Percentiles rank a stretch among this genome's conserved stretches.
Evolutionary conservation across 1,140 invertebrate genomes (phyloP).

Genomic region (Orius insidiosus): DNA sequence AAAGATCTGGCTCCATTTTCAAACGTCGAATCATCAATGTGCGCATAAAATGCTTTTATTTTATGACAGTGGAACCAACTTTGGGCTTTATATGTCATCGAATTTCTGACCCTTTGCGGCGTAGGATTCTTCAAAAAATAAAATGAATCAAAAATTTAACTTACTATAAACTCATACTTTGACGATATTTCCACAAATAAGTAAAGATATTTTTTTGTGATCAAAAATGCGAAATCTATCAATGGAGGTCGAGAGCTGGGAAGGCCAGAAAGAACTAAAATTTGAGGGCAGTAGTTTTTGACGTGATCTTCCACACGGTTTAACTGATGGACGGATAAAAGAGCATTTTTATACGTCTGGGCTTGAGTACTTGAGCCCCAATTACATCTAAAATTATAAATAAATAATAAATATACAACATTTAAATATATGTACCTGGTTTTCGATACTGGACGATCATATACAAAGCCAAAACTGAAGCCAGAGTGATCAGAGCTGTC

Average conservation of each 20-base stretch:
- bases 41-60: slow-evolving; percentile 78
- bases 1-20: slow-evolving; percentile 53
- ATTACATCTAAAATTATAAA: slow-evolving; percentile 76
- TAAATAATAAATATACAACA: slow-evolving; percentile 4
- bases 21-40: slow-evolving; percentile 62
- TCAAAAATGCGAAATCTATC: slow-evolving; percentile 76
- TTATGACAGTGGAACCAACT: slow-evolving; percentile 65
- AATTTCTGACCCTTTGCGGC: slow-evolving; percentile 34
- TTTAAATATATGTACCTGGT: slow-evolving; percentile 34
- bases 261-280: slow-evolving; percentile 74
- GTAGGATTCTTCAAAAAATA: slow-evolving; percentile 28
- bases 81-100: slow-evolving; percentile 40
- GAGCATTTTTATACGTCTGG: slow-evolving; percentile 82
- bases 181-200: slow-evolving; percentile 82
- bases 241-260: slow-evolving; percentile 68
- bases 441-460: slow-evolving; percentile 67
- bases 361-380: slow-evolving; percentile 96
- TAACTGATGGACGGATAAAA: slow-evolving; percentile 77
- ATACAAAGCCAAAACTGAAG: slow-evolving; percentile 66
- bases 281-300: slow-evolving; percentile 86
- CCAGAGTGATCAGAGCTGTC: slow-evolving; percentile 79
- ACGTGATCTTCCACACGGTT: slow-evolving; percentile 85
- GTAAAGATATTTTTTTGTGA: slow-evolving; percentile 85
- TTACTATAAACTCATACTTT: slow-evolving; percentile 51
- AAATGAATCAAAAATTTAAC: too few species aligned